A percentile compares a stretch with the other conserved stretches of the same genome.
phyloP scores from a whole-genome alignment of 2,888 invertebrate genomes.

The Hemistola chrysoprasaria region DNA sequence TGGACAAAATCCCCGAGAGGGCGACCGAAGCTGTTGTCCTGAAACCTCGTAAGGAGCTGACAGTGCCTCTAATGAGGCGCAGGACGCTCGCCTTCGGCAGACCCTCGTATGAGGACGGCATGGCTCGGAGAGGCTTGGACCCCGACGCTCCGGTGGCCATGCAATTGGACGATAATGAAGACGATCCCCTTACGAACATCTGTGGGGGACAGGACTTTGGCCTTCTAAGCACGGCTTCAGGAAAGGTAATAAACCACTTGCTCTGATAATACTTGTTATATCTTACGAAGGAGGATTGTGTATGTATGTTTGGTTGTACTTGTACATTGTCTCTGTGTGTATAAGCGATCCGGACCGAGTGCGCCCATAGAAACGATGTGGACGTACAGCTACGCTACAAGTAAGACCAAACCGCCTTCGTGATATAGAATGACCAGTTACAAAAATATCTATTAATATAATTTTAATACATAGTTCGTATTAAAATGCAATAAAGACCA shows the following conservation, averaged over 20 bases:
- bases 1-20: slow-evolving; percentile 47
- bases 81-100: slow-evolving; percentile 62
- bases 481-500: too few species aligned
- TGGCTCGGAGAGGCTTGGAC: slow-evolving; percentile 51
- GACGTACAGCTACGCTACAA: too few species aligned
- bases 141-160: slow-evolving; percentile 78
- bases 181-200: slow-evolving; percentile 90
- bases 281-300: too few species aligned
- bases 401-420: too few species aligned
- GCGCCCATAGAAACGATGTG: too few species aligned
- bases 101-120: slow-evolving; percentile 64
- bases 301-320: too few species aligned
- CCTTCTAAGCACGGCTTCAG: slow-evolving; percentile 90
- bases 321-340: too few species aligned
- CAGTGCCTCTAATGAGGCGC: slow-evolving; percentile 63
- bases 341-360: too few species aligned
- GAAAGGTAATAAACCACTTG: slow-evolving; percentile 84
- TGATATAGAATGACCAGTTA: too few species aligned
- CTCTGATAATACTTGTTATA: neutral
- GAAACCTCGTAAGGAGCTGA: slow-evolving; percentile 54
- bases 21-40: slow-evolving; percentile 43
- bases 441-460: too few species aligned
- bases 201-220: slow-evolving; percentile 96
- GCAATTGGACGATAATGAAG: slow-evolving; percentile 83
- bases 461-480: too few species aligned